A percentile compares a stretch with the other conserved stretches of the same genome.
Conservation (phyloP, 37 sponge, comb jelly and placozoan species). For the Beroe ovata region DNA sequence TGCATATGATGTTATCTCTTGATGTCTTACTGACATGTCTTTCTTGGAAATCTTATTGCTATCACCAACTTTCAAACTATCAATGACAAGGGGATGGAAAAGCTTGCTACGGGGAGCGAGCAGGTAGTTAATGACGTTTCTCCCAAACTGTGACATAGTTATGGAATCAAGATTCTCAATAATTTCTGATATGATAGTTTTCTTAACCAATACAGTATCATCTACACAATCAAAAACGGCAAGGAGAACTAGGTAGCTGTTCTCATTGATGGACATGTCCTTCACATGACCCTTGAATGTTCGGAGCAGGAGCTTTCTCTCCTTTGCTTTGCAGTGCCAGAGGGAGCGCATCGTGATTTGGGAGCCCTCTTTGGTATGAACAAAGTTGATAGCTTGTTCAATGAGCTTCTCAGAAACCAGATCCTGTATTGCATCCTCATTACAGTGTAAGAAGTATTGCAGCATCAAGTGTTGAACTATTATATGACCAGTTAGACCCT, state of each 20-base stretch:
- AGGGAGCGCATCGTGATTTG: conserved; percentile 77
- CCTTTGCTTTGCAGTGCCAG: conserved; percentile 95
- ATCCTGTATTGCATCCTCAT: conserved; percentile 48
- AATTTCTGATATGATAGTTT: conserved; percentile 79
- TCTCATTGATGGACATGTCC: conserved; percentile 89
- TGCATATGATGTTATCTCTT: conserved; percentile 72
- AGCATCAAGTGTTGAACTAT: conserved; percentile 81
- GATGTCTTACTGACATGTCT: conserved; percentile 40
- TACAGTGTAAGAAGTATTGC: conserved; percentile 72
- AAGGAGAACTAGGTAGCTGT: conserved; percentile 83
- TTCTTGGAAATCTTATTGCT: conserved; percentile 76
- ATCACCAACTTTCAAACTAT: conserved; percentile 78
- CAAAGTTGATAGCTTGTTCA: conserved; percentile 74
- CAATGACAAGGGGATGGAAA: conserved; percentile 75
- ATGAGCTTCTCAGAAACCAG: conserved; percentile 81
- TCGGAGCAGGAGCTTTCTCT: conserved; percentile 85
- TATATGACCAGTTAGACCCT: conserved; percentile 75
- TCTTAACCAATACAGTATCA: conserved; percentile 91
- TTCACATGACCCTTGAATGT: conserved; percentile 83
- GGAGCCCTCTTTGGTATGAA: conserved; percentile 89
- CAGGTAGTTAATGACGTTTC: conserved; percentile 83
- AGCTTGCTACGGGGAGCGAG: conserved; percentile 74
- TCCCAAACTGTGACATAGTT: conserved; percentile 70
- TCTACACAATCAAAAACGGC: conserved; percentile 91
- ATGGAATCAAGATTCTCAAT: conserved; percentile 71